Percentiles rank a stretch among this genome's conserved stretches.
phyloP scores from a whole-genome alignment of 2,888 invertebrate genomes.

The Drosophila antonietae region DNA sequence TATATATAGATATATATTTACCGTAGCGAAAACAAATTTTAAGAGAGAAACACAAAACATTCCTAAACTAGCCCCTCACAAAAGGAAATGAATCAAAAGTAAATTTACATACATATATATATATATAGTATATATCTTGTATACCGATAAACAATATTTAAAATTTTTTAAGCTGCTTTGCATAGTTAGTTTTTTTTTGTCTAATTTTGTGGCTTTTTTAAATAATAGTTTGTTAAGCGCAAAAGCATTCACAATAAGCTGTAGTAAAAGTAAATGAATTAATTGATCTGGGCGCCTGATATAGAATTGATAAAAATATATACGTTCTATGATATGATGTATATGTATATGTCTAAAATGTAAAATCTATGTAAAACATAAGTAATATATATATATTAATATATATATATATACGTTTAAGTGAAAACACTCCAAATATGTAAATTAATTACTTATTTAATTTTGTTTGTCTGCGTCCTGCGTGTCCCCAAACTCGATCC shows the following conservation, averaged over 20 bases:
- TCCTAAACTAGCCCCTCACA: constrained; percentile 62
- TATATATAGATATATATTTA: constrained; percentile 15
- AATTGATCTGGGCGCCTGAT: constrained; percentile 44
- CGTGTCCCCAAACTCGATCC: neutral
- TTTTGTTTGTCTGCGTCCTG: constrained; percentile 11
- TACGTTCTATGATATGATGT: constrained; percentile 64
- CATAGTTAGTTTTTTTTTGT: constrained; percentile 25
- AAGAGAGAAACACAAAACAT: constrained; percentile 50
- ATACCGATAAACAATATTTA: constrained; percentile 38
- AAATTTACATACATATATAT: constrained; percentile 41
- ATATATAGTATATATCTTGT: constrained; percentile 28
- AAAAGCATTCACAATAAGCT: constrained; percentile 54
- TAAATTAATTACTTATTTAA: constrained; percentile 64
- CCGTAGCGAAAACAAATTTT: constrained; percentile 44
- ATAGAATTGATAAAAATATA: constrained; percentile 27
- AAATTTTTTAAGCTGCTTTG: constrained; percentile 54
- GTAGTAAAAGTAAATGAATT: constrained; percentile 59
- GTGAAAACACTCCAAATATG: constrained; percentile 79
- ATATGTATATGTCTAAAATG: constrained; percentile 67
- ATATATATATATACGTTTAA: constrained; percentile 45
- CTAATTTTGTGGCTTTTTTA: constrained; percentile 41
- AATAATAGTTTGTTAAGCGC: constrained; percentile 50
- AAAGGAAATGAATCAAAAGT: constrained; percentile 70
- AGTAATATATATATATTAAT: constrained; percentile 39
- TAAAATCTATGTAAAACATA: constrained; percentile 75